Base-by-base conservation (phyloP, 2,113 vertebrate species). In the Irena cyanogastra region DNA sequence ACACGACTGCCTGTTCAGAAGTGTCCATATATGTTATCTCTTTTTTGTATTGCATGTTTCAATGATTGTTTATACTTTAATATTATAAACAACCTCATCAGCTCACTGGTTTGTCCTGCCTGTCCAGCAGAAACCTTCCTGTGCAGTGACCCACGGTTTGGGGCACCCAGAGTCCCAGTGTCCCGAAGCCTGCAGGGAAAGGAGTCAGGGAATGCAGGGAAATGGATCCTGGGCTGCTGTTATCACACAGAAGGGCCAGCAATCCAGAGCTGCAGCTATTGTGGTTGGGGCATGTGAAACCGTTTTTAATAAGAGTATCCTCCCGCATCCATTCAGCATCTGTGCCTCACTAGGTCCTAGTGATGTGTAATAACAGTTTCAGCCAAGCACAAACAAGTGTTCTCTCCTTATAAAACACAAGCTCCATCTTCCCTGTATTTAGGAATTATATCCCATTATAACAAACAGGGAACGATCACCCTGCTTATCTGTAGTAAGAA, bases 161-260 rank as follows among this genome's bases (percentile, higher is more conserved):
- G 20, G 16, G 15, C 5, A 21, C 0, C 0, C 4, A 17, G 28
- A 72, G 26, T 1, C 14, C 3, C 13, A 3, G 6, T 84, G 53
- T 7, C 44, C 10, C 27, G 13, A 10, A 4, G 18, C 17, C 27
- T 39, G 33, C 27, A 49, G 50, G 41, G 57, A 45, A 15, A 54
- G 42, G 14, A n/a, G 12, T 0, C 57, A 41, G 44, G 63, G 52
- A 27, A 13, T 4, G n/a, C 57, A 79, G 63, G 47, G 70, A 23
- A 18, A 41, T 1, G 26, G 18, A 11, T 26, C 1, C 49, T 33
- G 30, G 17, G 4, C 11, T 57, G 45, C 3, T 13, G 37, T 1
- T 6, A 0, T 0, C 27, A 4, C 27, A 24, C 3, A 45, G 10
- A 6, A 39, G 16, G 39, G 8, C 37, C 57, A 45, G 42, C 28